Conservation (phyloP, 1,140 invertebrate genomes). For the Eriocheir sinensis region DNA sequence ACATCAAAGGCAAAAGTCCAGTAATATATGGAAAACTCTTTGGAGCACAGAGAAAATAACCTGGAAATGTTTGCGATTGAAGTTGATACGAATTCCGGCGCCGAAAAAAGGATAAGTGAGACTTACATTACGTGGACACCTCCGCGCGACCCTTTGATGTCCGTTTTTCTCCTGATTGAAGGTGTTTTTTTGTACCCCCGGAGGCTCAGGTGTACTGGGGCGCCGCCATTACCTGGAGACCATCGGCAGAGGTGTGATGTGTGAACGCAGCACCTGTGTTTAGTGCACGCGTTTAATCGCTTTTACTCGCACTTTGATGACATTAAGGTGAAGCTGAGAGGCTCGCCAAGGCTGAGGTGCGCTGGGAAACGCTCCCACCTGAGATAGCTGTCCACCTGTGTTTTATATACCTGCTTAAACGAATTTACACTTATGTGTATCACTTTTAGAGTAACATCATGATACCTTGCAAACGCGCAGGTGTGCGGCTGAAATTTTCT, state of each 20-base stretch:
- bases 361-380: too few species aligned
- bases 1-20: conserved; percentile 15
- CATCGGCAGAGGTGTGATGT: too few species aligned
- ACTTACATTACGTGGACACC: neutral
- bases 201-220: neutral
- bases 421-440: too few species aligned
- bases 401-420: too few species aligned
- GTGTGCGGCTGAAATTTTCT: too few species aligned
- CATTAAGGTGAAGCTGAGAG: too few species aligned
- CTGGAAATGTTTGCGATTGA: neutral
- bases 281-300: neutral
- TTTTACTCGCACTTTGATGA: too few species aligned
- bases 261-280: neutral
- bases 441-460: too few species aligned
- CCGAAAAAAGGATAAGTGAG: neutral
- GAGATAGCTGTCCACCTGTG: too few species aligned
- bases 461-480: too few species aligned
- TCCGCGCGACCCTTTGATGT: neutral
- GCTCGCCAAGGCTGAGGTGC: too few species aligned
- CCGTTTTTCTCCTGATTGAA: neutral
- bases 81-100: neutral
- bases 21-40: conserved; percentile 14
- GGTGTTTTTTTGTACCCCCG: neutral
- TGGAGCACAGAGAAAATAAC: neutral
- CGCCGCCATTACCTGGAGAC: neutral